Conservation (phyloP, 2,888 invertebrate genomes). For the Harmothoe impar region DNA sequence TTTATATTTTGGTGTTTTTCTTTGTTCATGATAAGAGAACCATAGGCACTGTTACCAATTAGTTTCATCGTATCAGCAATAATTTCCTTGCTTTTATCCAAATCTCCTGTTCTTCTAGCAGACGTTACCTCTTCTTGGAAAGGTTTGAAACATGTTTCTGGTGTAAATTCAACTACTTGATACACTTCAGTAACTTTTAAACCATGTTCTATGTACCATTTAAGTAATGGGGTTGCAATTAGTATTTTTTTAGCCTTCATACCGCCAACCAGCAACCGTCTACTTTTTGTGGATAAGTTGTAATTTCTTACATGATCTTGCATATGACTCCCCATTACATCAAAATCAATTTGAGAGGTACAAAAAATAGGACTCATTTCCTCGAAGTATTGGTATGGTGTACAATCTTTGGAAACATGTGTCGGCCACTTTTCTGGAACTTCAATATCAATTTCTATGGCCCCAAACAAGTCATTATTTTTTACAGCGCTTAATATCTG, state of each 20-base stretch:
- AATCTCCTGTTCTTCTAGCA: conserved; percentile 51
- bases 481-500: neutral
- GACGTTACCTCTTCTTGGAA: conserved; percentile 54
- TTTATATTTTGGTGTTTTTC: conserved; percentile 36
- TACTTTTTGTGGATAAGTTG: neutral
- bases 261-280: conserved; percentile 41
- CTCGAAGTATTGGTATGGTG: neutral
- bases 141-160: conserved; percentile 27
- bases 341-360: neutral
- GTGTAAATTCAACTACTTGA: conserved; percentile 36
- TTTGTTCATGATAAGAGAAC: conserved; percentile 46
- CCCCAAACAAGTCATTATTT: conserved; percentile 53
- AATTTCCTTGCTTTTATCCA: conserved; percentile 26
- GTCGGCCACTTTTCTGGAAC: neutral
- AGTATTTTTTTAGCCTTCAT: conserved; percentile 48
- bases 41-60: conserved; percentile 64
- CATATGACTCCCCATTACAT: neutral
- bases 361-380: neutral
- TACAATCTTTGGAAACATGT: neutral
- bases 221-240: neutral
- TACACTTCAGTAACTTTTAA: conserved; percentile 47
- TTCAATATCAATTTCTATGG: conserved; percentile 62
- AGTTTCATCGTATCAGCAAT: conserved; percentile 62
- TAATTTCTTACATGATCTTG: neutral
- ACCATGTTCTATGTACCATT: neutral